Percentiles rank a stretch among this genome's conserved stretches.
Conservation (phyloP, 2,888 invertebrate species). For the Epirrita christyi region DNA sequence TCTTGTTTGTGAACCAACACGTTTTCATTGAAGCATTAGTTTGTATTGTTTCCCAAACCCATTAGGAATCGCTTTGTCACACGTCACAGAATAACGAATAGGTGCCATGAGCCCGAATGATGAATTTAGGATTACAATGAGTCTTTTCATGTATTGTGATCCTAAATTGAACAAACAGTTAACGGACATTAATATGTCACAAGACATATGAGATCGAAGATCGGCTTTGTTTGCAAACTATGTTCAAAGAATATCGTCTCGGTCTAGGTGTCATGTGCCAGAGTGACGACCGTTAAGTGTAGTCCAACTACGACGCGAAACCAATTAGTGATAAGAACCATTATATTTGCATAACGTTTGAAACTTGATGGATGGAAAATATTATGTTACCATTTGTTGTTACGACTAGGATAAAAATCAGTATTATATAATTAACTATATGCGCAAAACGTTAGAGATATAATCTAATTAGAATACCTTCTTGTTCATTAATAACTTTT, state of each 20-base stretch:
- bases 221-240: not conserved
- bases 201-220: not conserved
- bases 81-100: constrained; percentile 17
- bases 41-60: constrained; percentile 11
- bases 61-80: constrained; percentile 8
- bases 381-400: constrained; percentile 9
- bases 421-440: too few species aligned
- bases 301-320: constrained; percentile 34
- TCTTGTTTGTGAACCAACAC: not conserved
- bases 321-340: constrained; percentile 41
- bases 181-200: constrained; percentile 9
- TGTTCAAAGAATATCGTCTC: not conserved
- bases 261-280: constrained; percentile 4
- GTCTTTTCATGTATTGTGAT: constrained; percentile 38
- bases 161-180: constrained; percentile 35
- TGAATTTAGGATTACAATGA: constrained; percentile 31
- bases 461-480: too few species aligned
- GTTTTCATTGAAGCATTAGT: constrained; percentile 3
- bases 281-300: constrained; percentile 6
- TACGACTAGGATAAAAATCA: too few species aligned
- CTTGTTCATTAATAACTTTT: too few species aligned
- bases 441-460: too few species aligned
- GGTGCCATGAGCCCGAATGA: constrained; percentile 18
- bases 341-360: constrained; percentile 35
- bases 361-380: constrained; percentile 24